Evolutionary conservation across 1,140 invertebrate genomes (phyloP).

Genomic region (Drosophila pseudoobscura): DNA sequence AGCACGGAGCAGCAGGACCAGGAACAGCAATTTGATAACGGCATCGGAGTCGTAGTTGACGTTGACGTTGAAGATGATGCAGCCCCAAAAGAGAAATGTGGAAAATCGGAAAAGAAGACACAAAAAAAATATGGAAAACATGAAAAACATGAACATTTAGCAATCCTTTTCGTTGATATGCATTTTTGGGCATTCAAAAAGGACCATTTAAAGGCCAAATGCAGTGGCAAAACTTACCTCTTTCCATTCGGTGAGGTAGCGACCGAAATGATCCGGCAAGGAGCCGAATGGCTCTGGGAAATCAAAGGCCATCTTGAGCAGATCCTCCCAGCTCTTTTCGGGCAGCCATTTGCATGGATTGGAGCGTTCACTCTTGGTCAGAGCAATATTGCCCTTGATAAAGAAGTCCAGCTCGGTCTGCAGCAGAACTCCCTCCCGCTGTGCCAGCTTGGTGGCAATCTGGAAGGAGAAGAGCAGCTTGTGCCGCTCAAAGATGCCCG

Average conservation of each 20-base stretch:
- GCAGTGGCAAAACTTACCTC: conserved; percentile 79
- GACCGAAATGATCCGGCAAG: conserved; percentile 88
- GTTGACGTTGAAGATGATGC: conserved; percentile 65
- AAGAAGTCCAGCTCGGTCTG: conserved; percentile 94
- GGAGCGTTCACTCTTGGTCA: conserved; percentile 88
- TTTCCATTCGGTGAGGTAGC: conserved; percentile 87
- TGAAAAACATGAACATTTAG: conserved; percentile 38
- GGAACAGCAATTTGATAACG: conserved; percentile 64
- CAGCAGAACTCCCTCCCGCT: conserved; percentile 86
- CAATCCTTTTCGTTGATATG: conserved; percentile 13
- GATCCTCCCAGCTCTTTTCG: conserved; percentile 91
- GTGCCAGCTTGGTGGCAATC: conserved; percentile 92
- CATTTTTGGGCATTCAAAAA: conserved; percentile 9
- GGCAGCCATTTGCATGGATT: conserved; percentile 90
- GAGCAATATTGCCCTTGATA: conserved; percentile 91
- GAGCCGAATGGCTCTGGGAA: conserved; percentile 88
- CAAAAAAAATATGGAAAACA: conserved; percentile 36
- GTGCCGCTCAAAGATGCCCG: conserved; percentile 95
- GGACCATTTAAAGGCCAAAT: too few relatives aligned
- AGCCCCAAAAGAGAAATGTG: conserved; percentile 39
- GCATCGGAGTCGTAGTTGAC: conserved; percentile 62
- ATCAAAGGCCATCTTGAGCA: conserved; percentile 88
- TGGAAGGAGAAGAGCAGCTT: conserved; percentile 95
- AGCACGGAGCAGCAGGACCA: conserved; percentile 26
- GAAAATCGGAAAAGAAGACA: conserved; percentile 41